Evolutionary conservation across 2,113 vertebrate genomes (phyloP).

Genomic region (Potamarius usumacintae): DNA sequence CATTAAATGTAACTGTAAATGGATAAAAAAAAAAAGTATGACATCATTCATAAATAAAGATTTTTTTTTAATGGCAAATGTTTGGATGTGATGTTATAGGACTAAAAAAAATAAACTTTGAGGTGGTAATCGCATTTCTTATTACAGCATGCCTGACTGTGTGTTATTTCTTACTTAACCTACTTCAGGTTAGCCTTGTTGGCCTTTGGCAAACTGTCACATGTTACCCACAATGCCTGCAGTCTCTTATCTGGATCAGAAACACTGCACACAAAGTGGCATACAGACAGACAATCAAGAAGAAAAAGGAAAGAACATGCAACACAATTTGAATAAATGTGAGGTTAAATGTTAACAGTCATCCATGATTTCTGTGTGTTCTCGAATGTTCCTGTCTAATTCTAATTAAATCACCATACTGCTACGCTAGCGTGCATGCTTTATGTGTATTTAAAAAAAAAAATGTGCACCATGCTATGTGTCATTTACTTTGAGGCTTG

Average conservation of each 20-base stretch:
- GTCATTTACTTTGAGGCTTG: slow-evolving; percentile 86
- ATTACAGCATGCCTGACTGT: neutral
- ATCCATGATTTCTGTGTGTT: neutral
- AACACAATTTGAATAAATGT: neutral
- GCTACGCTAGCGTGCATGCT: neutral
- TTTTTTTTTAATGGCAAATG: neutral
- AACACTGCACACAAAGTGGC: slow-evolving; percentile 73
- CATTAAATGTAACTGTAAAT: neutral
- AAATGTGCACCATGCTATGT: neutral
- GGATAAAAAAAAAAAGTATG: neutral
- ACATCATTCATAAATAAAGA: neutral
- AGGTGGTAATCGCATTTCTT: neutral
- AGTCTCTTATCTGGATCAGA: slow-evolving; percentile 91
- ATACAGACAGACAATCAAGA: neutral
- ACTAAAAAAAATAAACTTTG: neutral
- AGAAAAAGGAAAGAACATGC: neutral
- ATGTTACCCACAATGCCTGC: slow-evolving; percentile 92
- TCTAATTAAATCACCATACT: neutral
- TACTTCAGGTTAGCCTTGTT: slow-evolving; percentile 93
- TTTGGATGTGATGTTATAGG: neutral
- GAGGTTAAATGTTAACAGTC: neutral
- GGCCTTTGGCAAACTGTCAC: slow-evolving; percentile 86
- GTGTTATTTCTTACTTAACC: neutral
- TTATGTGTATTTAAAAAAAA: neutral
- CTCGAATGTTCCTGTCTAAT: neutral